Percentiles rank a stretch among this genome's conserved stretches.
Evolutionary conservation across 2,888 invertebrate species (phyloP).

Genomic region (Drosophila rubida): DNA sequence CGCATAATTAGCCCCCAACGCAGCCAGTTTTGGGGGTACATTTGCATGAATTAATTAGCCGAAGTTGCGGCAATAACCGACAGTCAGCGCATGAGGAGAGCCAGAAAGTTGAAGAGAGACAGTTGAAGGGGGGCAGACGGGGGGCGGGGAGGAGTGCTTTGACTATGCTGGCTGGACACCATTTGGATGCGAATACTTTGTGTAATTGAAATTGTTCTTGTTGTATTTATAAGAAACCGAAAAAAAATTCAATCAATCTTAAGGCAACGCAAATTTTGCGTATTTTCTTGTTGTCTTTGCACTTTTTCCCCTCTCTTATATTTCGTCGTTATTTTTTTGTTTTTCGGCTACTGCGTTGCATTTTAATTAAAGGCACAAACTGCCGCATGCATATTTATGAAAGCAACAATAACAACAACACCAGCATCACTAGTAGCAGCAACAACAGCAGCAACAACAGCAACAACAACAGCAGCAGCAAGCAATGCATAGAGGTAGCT

Average conservation of each 20-base stretch:
- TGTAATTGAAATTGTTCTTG: constrained; percentile 68
- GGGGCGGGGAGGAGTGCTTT: constrained; percentile 1
- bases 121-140: background rate
- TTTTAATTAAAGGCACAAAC: constrained; percentile 76
- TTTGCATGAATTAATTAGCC: constrained; percentile 81
- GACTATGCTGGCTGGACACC: constrained; percentile 34
- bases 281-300: constrained; percentile 24
- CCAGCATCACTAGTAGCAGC: constrained; percentile 9
- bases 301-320: constrained; percentile 4
- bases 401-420: constrained; percentile 41
- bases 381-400: constrained; percentile 80
- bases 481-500: constrained; percentile 25
- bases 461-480: constrained; percentile 9
- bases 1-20: constrained; percentile 70
- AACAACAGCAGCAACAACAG: constrained; percentile 10
- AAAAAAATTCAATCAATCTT: constrained; percentile 73
- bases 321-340: constrained; percentile 9
- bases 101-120: background rate
- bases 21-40: constrained; percentile 55
- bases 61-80: constrained; percentile 56
- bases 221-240: constrained; percentile 15
- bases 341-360: constrained; percentile 54
- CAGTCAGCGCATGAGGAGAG: background rate
- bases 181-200: constrained; percentile 54
- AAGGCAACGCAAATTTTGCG: constrained; percentile 56